These are phyloP conservation scores for Onthophagus sagittarius DNA, from an alignment of 2,888 invertebrate species.

Conservation along the genomic window DNA sequence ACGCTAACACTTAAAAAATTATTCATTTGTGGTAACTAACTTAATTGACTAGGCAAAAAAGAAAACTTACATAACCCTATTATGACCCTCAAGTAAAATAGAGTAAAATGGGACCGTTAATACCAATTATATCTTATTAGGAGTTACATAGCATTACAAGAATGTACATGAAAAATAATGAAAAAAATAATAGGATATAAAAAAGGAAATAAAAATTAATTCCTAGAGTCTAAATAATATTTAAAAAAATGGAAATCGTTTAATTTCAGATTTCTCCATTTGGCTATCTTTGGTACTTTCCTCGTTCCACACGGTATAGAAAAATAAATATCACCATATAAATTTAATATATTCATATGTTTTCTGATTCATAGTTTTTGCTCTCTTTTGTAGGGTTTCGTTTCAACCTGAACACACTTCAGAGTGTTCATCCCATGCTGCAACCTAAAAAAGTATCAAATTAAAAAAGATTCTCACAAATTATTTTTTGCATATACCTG, in stretches of 20 bases:
- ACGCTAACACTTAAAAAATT: too few relatives aligned
- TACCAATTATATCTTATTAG: too few relatives aligned
- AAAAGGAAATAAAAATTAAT: too few relatives aligned
- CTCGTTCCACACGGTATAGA: constrained; percentile 16
- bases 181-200: too few relatives aligned
- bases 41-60: constrained; percentile 21
- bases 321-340: constrained; percentile 26
- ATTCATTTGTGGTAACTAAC: constrained; percentile 19
- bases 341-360: constrained; percentile 11
- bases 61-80: constrained; percentile 1
- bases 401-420: constrained; percentile 75
- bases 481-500: constrained; percentile 59
- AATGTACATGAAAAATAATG: too few relatives aligned
- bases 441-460: constrained; percentile 58
- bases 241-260: too few relatives aligned
- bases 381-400: background rate
- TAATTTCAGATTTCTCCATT: constrained; percentile 22
- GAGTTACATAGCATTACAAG: too few relatives aligned
- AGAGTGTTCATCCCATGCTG: constrained; percentile 85
- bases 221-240: too few relatives aligned
- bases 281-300: constrained; percentile 26
- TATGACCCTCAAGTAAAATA: background rate
- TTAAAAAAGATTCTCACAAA: constrained; percentile 22
- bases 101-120: too few relatives aligned
- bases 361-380: background rate